Percentiles rank a stretch among this genome's conserved stretches.
Evolutionary conservation across 2,797 vertebrate genomes (phyloP).

Genomic region (Aplochiton taeniatus): DNA sequence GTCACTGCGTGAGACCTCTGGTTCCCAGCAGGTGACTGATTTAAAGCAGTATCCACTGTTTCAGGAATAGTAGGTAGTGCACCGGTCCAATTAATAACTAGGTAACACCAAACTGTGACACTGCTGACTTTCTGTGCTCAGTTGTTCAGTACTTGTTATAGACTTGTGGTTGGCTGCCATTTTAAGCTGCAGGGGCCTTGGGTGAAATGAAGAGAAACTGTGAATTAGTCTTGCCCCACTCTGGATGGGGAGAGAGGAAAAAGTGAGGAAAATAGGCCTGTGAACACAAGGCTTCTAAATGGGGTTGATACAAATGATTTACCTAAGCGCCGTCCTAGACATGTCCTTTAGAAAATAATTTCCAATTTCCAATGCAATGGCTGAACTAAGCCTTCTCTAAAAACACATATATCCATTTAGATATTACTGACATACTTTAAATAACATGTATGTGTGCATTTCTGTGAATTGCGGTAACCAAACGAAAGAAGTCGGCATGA

Average conservation of each 20-base stretch:
- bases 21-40: too few species aligned
- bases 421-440: too few species aligned
- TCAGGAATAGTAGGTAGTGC: too few species aligned
- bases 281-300: constrained; percentile 16
- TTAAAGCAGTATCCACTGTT: too few species aligned
- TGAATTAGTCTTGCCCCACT: constrained; percentile 2
- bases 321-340: background rate
- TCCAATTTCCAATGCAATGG: too few species aligned
- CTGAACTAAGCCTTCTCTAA: too few species aligned
- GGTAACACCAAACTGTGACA: background rate
- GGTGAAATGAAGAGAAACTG: background rate
- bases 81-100: too few species aligned
- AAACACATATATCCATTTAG: too few species aligned
- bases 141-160: background rate
- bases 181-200: background rate
- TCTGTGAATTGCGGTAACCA: too few species aligned
- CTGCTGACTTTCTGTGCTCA: background rate
- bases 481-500: too few species aligned
- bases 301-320: constrained; percentile 27
- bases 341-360: constrained; percentile 15
- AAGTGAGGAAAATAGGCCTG: constrained; percentile 3
- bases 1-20: too few species aligned
- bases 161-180: background rate
- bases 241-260: background rate
- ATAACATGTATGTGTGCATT: too few species aligned